Evolutionary conservation across 2,797 vertebrate species (phyloP).

Genomic region (Halcyon chelicuti): DNA sequence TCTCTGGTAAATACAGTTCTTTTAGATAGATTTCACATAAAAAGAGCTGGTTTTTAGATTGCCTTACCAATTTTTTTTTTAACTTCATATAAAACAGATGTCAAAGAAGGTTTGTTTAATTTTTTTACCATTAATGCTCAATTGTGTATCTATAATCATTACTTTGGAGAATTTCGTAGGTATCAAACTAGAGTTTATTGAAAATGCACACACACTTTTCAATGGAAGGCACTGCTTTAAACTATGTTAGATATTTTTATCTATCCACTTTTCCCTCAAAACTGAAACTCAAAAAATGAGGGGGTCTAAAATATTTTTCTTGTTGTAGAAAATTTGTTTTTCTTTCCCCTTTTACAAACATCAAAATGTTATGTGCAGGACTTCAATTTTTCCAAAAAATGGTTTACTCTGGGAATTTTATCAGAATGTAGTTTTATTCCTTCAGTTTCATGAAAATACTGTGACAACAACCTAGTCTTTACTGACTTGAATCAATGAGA

Average conservation of each 20-base stretch:
- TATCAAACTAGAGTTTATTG: not conserved
- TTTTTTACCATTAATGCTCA: not conserved
- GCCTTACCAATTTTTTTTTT: not conserved
- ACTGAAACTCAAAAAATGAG: accelerated
- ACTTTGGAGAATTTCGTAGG: not conserved
- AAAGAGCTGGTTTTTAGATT: not conserved
- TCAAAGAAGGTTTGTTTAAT: not conserved
- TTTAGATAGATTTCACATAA: not conserved
- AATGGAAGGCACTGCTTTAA: not conserved
- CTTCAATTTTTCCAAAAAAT: not conserved
- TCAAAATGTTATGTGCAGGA: not conserved
- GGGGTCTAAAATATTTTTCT: not conserved
- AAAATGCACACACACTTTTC: not conserved
- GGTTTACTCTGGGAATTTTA: not conserved
- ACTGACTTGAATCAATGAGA: not conserved
- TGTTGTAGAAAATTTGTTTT: not conserved
- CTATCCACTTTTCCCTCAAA: not conserved
- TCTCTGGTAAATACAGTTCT: not conserved
- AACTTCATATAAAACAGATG: not conserved
- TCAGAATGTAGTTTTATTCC: not conserved
- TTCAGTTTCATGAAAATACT: not conserved
- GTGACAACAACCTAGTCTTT: not conserved
- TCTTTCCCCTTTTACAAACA: not conserved
- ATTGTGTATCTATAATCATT: not conserved
- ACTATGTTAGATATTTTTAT: not conserved